Conservation (phyloP, 2,888 invertebrate genomes). For the Eucera pruinosa region DNA sequence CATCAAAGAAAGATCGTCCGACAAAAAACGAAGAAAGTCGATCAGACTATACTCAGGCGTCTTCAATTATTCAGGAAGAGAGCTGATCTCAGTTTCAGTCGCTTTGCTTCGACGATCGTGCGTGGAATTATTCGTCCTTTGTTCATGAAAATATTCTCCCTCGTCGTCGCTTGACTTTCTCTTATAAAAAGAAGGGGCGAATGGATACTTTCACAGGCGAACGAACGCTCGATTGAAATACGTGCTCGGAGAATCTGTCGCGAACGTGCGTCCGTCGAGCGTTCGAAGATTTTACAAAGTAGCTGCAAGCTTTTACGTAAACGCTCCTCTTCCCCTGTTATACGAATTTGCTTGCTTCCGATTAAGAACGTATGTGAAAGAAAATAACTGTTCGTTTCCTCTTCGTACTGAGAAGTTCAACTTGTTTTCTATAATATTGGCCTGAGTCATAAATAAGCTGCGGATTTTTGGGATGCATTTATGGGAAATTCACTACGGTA, state of each 20-base stretch:
- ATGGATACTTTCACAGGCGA: conserved; percentile 40
- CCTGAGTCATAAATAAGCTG: too few relatives aligned
- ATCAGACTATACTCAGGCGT: too few relatives aligned
- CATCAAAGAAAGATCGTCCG: too few relatives aligned
- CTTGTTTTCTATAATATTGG: too few relatives aligned
- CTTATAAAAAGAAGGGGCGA: background rate
- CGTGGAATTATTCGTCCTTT: background rate
- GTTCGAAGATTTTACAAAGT: conserved; percentile 47
- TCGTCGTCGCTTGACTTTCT: background rate
- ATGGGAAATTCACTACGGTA: too few relatives aligned
- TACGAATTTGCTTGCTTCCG: background rate
- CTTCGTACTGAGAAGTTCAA: background rate
- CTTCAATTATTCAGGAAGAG: too few relatives aligned
- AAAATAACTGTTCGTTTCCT: background rate
- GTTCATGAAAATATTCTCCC: conserved; percentile 14
- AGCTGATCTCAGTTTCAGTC: background rate
- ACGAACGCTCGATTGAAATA: conserved; percentile 50
- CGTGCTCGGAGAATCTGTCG: conserved; percentile 51
- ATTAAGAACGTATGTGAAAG: background rate
- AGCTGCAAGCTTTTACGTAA: conserved; percentile 48
- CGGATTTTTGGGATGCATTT: too few relatives aligned
- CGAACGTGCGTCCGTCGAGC: conserved; percentile 46
- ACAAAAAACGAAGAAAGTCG: too few relatives aligned
- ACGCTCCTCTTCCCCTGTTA: conserved; percentile 26
- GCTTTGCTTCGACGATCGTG: conserved; percentile 3